Evolutionary conservation across 2,113 vertebrate species (phyloP), one percentile per base, ranked within the genome.

Genomic region (Mormyrus iriodes): DNA sequence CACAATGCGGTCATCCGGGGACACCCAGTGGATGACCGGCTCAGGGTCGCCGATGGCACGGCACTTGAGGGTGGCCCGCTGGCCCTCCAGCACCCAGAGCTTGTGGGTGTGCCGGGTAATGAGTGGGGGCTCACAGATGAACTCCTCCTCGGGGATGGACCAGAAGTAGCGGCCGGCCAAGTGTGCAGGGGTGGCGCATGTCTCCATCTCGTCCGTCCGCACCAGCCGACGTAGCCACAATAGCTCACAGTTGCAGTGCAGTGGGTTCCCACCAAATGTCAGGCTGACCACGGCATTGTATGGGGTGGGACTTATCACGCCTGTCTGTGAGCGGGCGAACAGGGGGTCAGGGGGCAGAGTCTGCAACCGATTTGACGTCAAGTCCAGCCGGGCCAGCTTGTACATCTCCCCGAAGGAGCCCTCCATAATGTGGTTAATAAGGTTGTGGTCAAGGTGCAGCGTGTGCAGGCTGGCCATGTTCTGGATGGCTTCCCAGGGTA

Each of bases 181-280:
- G 91, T 96, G 95, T 0, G 92, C 5, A 0, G 97, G 97, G 0
- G 97, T 97, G 69, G 97, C 97, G 4, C 97, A 98, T 0, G 97
- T 98, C 93, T 98, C 97, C 96, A 98, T 96, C 92, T 98, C 97
- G 2, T 98, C 97, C 0, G 95, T 94, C 24, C 97, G 95, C 0
- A 94, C 95, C 76, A 98, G 93, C 10, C 97, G 93, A 24, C 97
- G 94, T 27, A 98, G 93, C 97, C 97, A 98, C 12, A 98, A 93
- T 89, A 98, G 94, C 91, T 98, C 97, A 0, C 97, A 98, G 91
- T 98, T 98, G 93, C 97, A 98, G 92, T 98, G 97, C 90, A 98
- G 93, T 0, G 97, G 97, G 91, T 98, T 98, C 2, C 97, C 97
- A 0, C 97, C 97, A 69, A 98, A 97, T 91, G 96, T 97, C 17